phyloP scores from a whole-genome alignment of 2,113 vertebrate species.

The Gallinago paraguaiae region DNA sequence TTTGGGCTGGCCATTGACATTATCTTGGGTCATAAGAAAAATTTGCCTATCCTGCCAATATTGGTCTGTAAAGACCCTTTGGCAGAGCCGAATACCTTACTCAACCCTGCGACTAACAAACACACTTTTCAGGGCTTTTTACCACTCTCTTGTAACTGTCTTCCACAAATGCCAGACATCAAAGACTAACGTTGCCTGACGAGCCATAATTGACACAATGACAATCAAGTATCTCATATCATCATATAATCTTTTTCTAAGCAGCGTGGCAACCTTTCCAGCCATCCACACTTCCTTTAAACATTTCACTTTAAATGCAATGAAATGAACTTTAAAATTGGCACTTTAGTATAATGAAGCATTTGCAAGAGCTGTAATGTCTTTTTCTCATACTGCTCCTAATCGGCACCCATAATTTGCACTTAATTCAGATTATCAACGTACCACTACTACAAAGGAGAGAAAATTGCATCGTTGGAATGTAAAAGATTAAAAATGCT shows the following conservation, averaged over 20 bases:
- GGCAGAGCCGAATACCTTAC: not conserved
- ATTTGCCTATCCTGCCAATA: not conserved
- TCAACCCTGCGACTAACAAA: not conserved
- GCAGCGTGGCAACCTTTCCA: not conserved
- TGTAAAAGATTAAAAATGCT: conserved; percentile 34
- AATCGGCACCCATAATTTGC: not conserved
- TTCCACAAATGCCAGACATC: not conserved
- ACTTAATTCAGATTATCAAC: conserved; percentile 3
- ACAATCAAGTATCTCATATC: conserved; percentile 25
- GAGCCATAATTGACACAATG: conserved; percentile 28
- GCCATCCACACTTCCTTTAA: conserved; percentile 18
- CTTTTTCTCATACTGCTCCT: conserved; percentile 13
- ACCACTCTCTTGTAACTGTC: not conserved
- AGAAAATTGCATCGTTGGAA: not conserved
- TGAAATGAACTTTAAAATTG: conserved; percentile 35
- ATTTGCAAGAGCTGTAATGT: conserved; percentile 8
- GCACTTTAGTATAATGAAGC: conserved; percentile 38
- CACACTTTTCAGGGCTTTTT: not conserved
- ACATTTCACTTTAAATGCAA: conserved; percentile 5
- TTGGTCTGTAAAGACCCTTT: not conserved
- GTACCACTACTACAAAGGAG: not conserved
- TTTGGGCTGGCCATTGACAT: not conserved
- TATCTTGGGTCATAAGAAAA: not conserved
- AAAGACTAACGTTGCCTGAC: conserved; percentile 28
- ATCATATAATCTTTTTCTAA: conserved; percentile 4